These are phyloP conservation scores for Oryzias curvinotus DNA, from an alignment of 2,113 vertebrate genomes.

Conservation along the genomic window DNA sequence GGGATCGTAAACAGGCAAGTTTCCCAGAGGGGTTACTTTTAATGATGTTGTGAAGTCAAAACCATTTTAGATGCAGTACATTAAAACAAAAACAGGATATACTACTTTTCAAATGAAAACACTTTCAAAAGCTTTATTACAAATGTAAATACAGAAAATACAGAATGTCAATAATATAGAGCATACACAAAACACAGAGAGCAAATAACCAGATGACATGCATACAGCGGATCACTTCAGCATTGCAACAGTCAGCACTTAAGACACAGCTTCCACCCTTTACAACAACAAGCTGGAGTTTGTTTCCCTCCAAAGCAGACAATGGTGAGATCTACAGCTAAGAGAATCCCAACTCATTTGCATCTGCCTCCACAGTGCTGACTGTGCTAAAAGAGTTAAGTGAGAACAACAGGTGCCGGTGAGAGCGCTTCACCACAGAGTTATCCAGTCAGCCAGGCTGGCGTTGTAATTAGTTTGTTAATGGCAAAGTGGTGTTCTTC, in stretches of 20 bases:
- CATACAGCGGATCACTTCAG: constrained; percentile 64
- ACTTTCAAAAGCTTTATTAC: constrained; percentile 23
- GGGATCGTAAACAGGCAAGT: constrained; percentile 39
- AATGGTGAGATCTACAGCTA: constrained; percentile 22
- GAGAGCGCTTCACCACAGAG: constrained; percentile 70
- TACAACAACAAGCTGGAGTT: constrained; percentile 17
- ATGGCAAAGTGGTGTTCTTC: constrained; percentile 69
- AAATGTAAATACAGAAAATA: constrained; percentile 12
- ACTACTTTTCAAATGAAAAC: background rate
- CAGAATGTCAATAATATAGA: constrained; percentile 26
- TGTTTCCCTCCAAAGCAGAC: constrained; percentile 24
- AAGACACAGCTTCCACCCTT: constrained; percentile 14
- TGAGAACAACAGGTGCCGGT: constrained; percentile 69
- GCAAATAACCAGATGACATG: constrained; percentile 55
- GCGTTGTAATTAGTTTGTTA: constrained; percentile 78
- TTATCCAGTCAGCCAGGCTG: constrained; percentile 69
- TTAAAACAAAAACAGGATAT: background rate
- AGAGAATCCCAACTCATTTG: constrained; percentile 44
- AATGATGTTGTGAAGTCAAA: constrained; percentile 15
- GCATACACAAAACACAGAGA: constrained; percentile 33
- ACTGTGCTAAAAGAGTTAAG: constrained; percentile 67
- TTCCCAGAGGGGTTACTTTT: constrained; percentile 16
- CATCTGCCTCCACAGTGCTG: constrained; percentile 71
- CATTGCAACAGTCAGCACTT: constrained; percentile 74
- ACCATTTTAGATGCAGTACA: constrained; percentile 8